Conservation (phyloP, 1,140 invertebrate genomes). For the Drosophila leontia region DNA sequence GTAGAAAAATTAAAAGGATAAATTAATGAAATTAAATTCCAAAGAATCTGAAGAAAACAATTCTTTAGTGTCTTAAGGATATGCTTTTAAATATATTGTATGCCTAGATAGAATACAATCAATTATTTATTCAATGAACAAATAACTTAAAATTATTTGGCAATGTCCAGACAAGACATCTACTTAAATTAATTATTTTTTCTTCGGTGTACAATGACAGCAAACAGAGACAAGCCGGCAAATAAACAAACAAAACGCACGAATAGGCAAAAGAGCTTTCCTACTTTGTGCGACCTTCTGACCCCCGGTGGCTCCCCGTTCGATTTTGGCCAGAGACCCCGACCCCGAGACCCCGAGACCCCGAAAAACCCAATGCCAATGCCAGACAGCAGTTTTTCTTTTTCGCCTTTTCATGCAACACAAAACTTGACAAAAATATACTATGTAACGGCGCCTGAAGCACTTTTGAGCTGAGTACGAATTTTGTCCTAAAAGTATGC, state of each 20-base stretch:
- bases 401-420: constrained; percentile 43
- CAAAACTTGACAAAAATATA: constrained; percentile 44
- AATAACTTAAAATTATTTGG: not conserved
- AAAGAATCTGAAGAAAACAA: too few species aligned
- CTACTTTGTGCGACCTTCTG: constrained; percentile 38
- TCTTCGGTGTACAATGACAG: constrained; percentile 33
- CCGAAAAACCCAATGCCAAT: constrained; percentile 29
- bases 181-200: not conserved
- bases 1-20: not conserved
- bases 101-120: not conserved
- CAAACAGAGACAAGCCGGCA: constrained; percentile 48
- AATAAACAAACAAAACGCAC: constrained; percentile 67
- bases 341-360: constrained; percentile 26
- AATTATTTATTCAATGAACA: not conserved
- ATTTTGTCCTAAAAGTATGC: too few species aligned
- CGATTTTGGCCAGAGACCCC: constrained; percentile 32
- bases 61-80: too few species aligned
- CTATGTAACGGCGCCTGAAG: too few species aligned
- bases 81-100: not conserved
- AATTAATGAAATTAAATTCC: not conserved
- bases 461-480: too few species aligned
- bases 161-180: not conserved
- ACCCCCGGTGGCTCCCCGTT: constrained; percentile 11
- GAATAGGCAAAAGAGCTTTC: constrained; percentile 59
- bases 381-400: constrained; percentile 57